Percentiles rank a stretch among this genome's conserved stretches.
Conservation (phyloP, 1,140 invertebrate species). For the Watersipora subatra region DNA sequence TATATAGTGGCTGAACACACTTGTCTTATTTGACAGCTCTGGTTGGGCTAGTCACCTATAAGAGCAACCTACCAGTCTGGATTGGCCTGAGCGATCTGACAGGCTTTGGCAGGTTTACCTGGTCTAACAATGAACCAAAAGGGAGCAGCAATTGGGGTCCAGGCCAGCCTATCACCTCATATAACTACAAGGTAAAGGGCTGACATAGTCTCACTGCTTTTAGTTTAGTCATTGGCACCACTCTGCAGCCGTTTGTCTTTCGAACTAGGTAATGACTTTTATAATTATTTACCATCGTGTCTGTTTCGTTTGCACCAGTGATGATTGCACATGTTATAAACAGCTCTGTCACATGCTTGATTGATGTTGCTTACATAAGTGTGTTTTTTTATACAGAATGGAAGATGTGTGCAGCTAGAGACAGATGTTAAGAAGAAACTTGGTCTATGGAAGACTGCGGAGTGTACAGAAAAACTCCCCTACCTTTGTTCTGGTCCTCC, state of each 20-base stretch:
- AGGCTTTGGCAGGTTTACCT: neutral
- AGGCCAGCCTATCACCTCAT: too few species aligned
- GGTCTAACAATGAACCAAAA: neutral
- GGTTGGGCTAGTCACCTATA: neutral
- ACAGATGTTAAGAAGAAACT: neutral
- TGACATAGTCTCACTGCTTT: too few species aligned
- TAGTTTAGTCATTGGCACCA: too few species aligned
- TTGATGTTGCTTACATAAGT: too few species aligned
- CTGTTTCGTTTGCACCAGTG: too few species aligned
- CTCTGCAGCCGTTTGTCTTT: too few species aligned
- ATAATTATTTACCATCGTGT: too few species aligned
- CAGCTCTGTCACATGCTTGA: too few species aligned
- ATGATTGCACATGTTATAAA: too few species aligned
- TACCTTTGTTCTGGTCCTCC: neutral
- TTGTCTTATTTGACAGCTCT: neutral
- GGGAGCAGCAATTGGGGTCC: neutral
- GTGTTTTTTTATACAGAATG: too few species aligned
- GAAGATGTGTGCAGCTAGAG: neutral
- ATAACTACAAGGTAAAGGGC: too few species aligned
- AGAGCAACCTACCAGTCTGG: neutral
- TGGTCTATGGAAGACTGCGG: neutral
- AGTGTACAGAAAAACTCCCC: neutral
- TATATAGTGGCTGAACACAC: neutral
- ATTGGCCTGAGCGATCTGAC: neutral
- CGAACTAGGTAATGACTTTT: too few species aligned